Evolutionary conservation across 92 coral and sea anemone species (phyloP), one percentile per base, ranked within the genome.

Genomic region (Phenganax stokvisi): DNA sequence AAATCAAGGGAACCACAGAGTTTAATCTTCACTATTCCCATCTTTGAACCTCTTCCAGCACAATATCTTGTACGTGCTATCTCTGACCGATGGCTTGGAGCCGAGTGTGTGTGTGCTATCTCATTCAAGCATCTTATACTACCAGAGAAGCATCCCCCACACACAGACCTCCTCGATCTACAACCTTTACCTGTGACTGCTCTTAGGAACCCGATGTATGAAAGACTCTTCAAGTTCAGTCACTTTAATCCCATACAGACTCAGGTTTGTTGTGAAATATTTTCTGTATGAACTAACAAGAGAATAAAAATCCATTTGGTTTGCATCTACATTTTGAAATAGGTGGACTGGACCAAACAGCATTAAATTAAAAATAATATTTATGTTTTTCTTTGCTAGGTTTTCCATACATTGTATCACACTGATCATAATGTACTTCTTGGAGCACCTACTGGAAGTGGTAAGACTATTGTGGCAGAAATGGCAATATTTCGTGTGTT

Each of bases 371-470:
- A 37, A 37, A 37, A 37, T 37, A 37, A 37, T 37, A 37, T 0
- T 37, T 37, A 2, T 5, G 5, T 37, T 1, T 37, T 37, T 37
- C 47, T 37, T 37, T 37, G 47, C 47, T 37, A 37, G 47, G 83
- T 79, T 13, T 96, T 96, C 68, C 99, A 96, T 84, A 92, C 97
- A 3, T 88, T 92, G 64, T 96, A 91, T 79, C 91, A 96, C 80
- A 85, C 99, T 10, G 99, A 96, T 75, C 94, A 92, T 70, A 96
- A 92, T 80, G 97, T 96, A 17, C 83, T 96, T 56, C 92, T 96
- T 27, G 99, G 99, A 2, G 99, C 99, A n/a, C 99, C 99, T 62
- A 96, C 99, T 8, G 99, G 99, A 7, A 91, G 97, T 16, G 99
- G 99, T 1, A 96, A 96, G 65, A 96, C 99, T 15, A 87, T 92